Conservation (phyloP, 2,797 vertebrate genomes). For the Rhadinocentrus ornatus region DNA sequence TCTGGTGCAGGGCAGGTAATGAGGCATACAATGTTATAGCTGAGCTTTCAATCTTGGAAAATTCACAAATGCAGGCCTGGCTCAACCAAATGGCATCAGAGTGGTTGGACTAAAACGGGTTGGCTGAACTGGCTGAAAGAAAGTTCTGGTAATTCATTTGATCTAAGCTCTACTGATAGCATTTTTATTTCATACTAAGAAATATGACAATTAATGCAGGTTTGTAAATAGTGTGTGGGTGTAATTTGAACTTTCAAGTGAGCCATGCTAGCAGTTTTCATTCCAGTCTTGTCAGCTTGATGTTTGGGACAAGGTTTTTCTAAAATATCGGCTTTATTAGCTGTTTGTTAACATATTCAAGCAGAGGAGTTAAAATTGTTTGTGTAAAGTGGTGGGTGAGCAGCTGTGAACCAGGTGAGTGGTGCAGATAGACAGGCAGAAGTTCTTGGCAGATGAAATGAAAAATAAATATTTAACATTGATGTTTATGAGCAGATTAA, state of each 20-base stretch:
- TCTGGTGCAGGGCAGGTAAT: slow-evolving; percentile 1
- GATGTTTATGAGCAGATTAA: background rate
- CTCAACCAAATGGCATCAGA: background rate
- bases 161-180: background rate
- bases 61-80: slow-evolving; percentile 10
- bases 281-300: background rate
- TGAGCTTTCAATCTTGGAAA: slow-evolving; percentile 29
- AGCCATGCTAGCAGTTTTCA: slow-evolving; percentile 2
- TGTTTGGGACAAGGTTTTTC: background rate
- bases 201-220: slow-evolving; percentile 8
- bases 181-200: slow-evolving; percentile 1
- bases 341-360: background rate
- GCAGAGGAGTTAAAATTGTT: background rate
- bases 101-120: slow-evolving; percentile 2
- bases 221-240: slow-evolving; percentile 1
- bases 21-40: slow-evolving; percentile 3
- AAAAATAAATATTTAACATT: background rate
- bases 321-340: background rate
- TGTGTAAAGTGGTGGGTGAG: background rate
- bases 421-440: background rate
- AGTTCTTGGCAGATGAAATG: background rate
- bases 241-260: slow-evolving; percentile 3
- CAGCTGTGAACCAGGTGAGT: background rate
- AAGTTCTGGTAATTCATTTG: slow-evolving; percentile 2
- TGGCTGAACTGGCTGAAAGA: background rate